Evolutionary conservation across 1,140 invertebrate species (phyloP), one percentile per base, ranked within the genome.

Genomic region (Heliconius hermathena): DNA sequence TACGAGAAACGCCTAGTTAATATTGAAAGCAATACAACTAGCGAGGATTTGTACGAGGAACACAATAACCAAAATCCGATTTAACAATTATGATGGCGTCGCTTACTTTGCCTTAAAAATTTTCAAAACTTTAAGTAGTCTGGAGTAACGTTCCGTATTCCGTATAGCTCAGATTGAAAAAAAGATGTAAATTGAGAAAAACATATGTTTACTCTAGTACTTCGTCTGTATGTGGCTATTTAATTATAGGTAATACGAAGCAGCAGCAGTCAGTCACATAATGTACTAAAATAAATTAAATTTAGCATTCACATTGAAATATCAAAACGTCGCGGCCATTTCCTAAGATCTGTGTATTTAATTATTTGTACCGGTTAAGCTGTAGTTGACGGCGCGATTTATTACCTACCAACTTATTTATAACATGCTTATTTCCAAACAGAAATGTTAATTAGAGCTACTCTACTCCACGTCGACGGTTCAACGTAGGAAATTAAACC

Each of bases 401-500:
- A 75, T 75, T 77, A 49, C 46, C 46, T 77, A 9, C 26, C 29
- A 73, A 73, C 46, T 73, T 72, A 54, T 71, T 41, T 77, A 72
- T 54, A 29, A 72, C 20, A 77, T 77, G 38, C 41, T 20, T 77
- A 66, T 74, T 74, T 74, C 70, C 49, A 26, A 76, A 78, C 72
- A 57, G 74, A 76, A 76, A 76, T 57, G 74, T 76, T 76, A 80
- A 76, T 76, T 80, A 80, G 71, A 73, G 66, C 49, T 46, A 46
- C 41, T 46, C 41, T 46, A 46, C 41, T 73, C 66, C 16, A 80
- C 52, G 71, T 76, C 71, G 52, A 73, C 79, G 57, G 73, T 70
- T 80, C 46, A 73, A 76, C 74, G 79, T 80, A 66, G 79, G 70
- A 80, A 80, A 80, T 77, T 80, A 80, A 80, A 70, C 71, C 38